A percentile compares a stretch with the other conserved stretches of the same genome.
These are phyloP conservation scores for Tachypleus tridentatus DNA, from an alignment of 1,140 invertebrate genomes.

Conservation along the genomic window DNA sequence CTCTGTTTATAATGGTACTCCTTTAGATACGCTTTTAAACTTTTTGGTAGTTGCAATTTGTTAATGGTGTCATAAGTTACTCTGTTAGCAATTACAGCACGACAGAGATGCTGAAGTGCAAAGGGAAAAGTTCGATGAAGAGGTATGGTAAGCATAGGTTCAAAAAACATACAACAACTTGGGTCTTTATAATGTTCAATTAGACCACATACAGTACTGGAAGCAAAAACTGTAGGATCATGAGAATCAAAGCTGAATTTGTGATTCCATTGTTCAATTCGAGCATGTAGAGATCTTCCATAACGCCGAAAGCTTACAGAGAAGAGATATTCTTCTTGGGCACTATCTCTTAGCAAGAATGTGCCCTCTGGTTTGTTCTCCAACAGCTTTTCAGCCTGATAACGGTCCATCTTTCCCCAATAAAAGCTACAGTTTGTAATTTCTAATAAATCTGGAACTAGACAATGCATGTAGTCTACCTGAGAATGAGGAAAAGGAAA, in stretches of 20 bases:
- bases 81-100: conserved; percentile 69
- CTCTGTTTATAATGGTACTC: conserved; percentile 96
- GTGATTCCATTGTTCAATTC: conserved; percentile 95
- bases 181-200: conserved; percentile 97
- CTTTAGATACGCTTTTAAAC: conserved; percentile 79
- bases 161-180: conserved; percentile 97
- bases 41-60: conserved; percentile 63
- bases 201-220: conserved; percentile 70
- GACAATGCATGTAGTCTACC: conserved; percentile 87
- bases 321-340: conserved; percentile 95
- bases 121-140: conserved; percentile 77
- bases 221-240: conserved; percentile 87
- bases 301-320: conserved; percentile 95
- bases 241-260: conserved; percentile 93
- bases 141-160: conserved; percentile 90
- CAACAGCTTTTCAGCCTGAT: conserved; percentile 84
- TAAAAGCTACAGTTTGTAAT: conserved; percentile 85
- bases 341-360: conserved; percentile 86
- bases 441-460: conserved; percentile 76
- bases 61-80: conserved; percentile 61
- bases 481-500: conserved; percentile 44
- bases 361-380: conserved; percentile 92
- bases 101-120: conserved; percentile 76
- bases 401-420: conserved; percentile 66
- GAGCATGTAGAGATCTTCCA: conserved; percentile 81